A percentile compares a stretch with the other conserved stretches of the same genome.
phyloP scores from a whole-genome alignment of 2,888 invertebrate species.

The Melieria picta region DNA sequence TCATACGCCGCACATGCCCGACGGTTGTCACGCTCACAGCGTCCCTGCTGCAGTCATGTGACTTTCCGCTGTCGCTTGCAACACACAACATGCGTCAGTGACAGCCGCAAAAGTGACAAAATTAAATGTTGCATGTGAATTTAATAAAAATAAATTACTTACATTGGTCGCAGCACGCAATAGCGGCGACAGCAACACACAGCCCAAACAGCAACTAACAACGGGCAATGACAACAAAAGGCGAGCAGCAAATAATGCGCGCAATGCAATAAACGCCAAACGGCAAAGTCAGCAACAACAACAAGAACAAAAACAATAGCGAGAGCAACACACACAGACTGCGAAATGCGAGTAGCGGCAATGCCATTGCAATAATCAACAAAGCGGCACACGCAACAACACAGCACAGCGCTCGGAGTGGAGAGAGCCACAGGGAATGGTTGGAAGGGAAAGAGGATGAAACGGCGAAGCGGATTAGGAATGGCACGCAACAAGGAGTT shows the following conservation, averaged over 20 bases:
- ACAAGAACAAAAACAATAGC: not conserved
- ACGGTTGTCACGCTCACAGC: too few species aligned
- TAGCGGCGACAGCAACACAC: not conserved
- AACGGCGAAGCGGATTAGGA: not conserved
- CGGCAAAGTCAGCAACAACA: not conserved
- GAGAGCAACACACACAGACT: not conserved
- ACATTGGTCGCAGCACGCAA: not conserved
- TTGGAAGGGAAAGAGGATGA: not conserved
- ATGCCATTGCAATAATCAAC: slow-evolving; percentile 23
- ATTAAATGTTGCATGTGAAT: slow-evolving; percentile 60
- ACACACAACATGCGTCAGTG: slow-evolving; percentile 1
- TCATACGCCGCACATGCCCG: too few species aligned
- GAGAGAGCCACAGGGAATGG: not conserved
- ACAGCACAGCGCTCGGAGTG: not conserved
- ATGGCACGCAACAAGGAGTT: not conserved
- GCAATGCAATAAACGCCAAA: too few species aligned
- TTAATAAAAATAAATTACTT: slow-evolving; percentile 60
- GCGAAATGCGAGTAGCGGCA: not conserved
- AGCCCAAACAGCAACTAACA: slow-evolving; percentile 1
- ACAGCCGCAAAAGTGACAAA: slow-evolving; percentile 45
- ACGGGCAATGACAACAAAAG: not conserved
- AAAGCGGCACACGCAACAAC: slow-evolving; percentile 1
- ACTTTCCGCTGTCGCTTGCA: slow-evolving; percentile 9
- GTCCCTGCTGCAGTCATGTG: too few species aligned
- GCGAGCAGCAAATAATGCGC: too few species aligned